Conservation (phyloP, 2,113 vertebrate species). For the Chlamydotis undulata region DNA sequence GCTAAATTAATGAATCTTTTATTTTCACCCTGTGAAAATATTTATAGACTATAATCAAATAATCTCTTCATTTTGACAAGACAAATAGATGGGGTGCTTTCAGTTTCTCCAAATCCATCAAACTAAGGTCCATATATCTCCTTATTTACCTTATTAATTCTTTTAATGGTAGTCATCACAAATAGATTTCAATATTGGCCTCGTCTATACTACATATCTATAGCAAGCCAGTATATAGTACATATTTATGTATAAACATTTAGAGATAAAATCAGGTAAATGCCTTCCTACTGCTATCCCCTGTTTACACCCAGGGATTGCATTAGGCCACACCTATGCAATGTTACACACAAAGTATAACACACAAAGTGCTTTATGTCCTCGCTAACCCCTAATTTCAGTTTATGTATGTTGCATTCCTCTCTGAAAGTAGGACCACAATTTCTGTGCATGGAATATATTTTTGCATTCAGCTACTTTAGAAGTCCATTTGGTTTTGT, state of each 20-base stretch:
- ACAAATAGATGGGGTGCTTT: not conserved
- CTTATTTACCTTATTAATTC: not conserved
- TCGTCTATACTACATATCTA: not conserved
- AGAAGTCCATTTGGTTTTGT: not conserved
- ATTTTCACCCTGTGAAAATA: constrained; percentile 9
- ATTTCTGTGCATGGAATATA: not conserved
- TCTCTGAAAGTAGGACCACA: not conserved
- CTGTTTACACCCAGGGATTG: not conserved
- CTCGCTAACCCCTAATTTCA: not conserved
- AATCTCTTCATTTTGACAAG: not conserved
- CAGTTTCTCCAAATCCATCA: not conserved
- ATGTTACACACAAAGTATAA: not conserved
- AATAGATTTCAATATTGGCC: not conserved
- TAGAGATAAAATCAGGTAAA: not conserved
- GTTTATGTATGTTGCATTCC: not conserved
- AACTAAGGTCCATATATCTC: not conserved
- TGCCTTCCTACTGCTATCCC: not conserved
- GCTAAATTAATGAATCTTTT: not conserved
- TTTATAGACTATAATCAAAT: constrained; percentile 10
- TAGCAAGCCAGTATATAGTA: not conserved
- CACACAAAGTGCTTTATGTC: not conserved
- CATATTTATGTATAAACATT: not conserved
- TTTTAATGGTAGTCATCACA: not conserved
- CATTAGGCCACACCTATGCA: not conserved
- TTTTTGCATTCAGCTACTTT: not conserved